phyloP scores from a whole-genome alignment of 2,797 vertebrate species.

The Coluber constrictor region DNA sequence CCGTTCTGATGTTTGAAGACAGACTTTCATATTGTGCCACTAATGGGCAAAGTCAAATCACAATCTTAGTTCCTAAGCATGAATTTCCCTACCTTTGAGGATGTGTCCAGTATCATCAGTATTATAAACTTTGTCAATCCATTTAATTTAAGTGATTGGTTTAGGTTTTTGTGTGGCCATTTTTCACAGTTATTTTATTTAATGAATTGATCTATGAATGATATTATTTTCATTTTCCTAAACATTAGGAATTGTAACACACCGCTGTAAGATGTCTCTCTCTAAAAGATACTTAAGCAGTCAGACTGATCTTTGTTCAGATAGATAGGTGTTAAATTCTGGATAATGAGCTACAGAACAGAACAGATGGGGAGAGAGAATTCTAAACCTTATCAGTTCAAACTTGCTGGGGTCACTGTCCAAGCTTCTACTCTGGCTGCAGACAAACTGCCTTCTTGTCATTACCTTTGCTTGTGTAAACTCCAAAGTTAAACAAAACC shows the following conservation, averaged over 20 bases:
- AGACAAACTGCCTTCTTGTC: slow-evolving; percentile 20
- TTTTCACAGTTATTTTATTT: neutral
- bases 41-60: neutral
- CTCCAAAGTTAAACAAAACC: slow-evolving; percentile 58
- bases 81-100: neutral
- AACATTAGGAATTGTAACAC: neutral
- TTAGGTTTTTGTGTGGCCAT: neutral
- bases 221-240: neutral
- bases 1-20: neutral
- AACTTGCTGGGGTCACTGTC: neutral
- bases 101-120: neutral
- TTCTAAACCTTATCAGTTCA: neutral
- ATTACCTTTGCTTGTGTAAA: slow-evolving; percentile 44
- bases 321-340: neutral
- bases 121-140: neutral
- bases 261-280: neutral
- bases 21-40: neutral
- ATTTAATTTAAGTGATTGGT: neutral
- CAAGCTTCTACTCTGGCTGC: slow-evolving; percentile 29
- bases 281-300: no score
- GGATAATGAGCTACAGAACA: neutral
- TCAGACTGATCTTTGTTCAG: neutral
- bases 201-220: neutral
- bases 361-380: neutral
- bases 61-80: neutral